phyloP scores from a whole-genome alignment of 1,140 invertebrate genomes.

The Pseudoatta argentina region DNA sequence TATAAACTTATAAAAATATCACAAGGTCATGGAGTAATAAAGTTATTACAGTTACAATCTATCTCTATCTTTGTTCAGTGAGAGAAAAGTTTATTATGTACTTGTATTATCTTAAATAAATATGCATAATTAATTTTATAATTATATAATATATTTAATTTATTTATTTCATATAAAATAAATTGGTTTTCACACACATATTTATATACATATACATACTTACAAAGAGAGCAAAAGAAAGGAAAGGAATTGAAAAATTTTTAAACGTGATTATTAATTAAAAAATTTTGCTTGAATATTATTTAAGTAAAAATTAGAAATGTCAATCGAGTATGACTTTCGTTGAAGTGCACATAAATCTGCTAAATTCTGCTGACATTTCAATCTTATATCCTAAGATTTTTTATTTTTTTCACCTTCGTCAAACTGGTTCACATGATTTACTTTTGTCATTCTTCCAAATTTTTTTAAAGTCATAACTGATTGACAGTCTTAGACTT shows the following conservation, averaged over 20 bases:
- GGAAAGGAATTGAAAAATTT: neutral
- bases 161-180: neutral
- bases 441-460: neutral
- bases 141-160: too few relatives aligned
- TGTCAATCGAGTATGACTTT: neutral
- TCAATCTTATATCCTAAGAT: neutral
- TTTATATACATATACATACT: neutral
- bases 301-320: neutral
- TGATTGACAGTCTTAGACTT: neutral
- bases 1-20: conserved; percentile 41
- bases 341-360: neutral
- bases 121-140: too few relatives aligned
- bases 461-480: neutral
- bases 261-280: neutral
- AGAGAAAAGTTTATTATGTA: conserved; percentile 14
- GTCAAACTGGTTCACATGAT: neutral
- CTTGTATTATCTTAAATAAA: conserved; percentile 2
- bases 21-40: conserved; percentile 7
- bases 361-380: neutral
- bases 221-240: neutral
- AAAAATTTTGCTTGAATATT: conserved; percentile 11
- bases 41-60: conserved; percentile 22
- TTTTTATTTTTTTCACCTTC: neutral
- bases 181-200: too few relatives aligned
- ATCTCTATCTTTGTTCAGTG: neutral